A percentile compares a stretch with the other conserved stretches of the same genome.
These are phyloP conservation scores for Megalopta genalis DNA, from an alignment of 1,140 invertebrate species.

Conservation along the genomic window DNA sequence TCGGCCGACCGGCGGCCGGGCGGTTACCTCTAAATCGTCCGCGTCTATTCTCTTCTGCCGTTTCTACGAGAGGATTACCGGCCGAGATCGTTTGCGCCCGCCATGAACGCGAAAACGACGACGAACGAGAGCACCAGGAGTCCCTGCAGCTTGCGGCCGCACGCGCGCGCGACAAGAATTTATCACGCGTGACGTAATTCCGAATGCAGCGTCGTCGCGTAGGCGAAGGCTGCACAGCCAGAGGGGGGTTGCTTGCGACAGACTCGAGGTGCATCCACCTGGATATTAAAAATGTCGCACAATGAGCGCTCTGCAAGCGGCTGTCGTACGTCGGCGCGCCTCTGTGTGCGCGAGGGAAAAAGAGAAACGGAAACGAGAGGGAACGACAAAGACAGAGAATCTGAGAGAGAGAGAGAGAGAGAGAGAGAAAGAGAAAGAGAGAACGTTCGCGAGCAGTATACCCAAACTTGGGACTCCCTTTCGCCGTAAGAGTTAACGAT, in stretches of 20 bases:
- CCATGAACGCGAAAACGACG: slow-evolving; percentile 34
- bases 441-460: background rate
- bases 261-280: slow-evolving; percentile 73
- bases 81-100: slow-evolving; percentile 43
- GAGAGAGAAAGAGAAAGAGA: background rate
- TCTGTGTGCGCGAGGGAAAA: too few species aligned
- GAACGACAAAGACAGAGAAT: too few species aligned
- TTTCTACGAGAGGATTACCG: slow-evolving; percentile 46
- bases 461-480: slow-evolving; percentile 41
- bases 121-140: background rate
- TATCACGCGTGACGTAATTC: slow-evolving; percentile 70
- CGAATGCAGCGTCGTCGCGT: slow-evolving; percentile 52
- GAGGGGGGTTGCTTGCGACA: slow-evolving; percentile 14
- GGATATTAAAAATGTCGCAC: slow-evolving; percentile 76
- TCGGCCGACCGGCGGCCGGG: slow-evolving; percentile 1
- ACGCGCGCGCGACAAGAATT: slow-evolving; percentile 59
- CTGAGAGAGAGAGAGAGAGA: too few species aligned
- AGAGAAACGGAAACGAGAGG: too few species aligned
- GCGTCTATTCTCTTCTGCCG: slow-evolving; percentile 9
- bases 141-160: slow-evolving; percentile 17
- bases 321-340: slow-evolving; percentile 42
- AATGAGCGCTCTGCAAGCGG: slow-evolving; percentile 67
- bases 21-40: slow-evolving; percentile 35
- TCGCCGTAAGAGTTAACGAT: slow-evolving; percentile 69
- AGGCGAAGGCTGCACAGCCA: slow-evolving; percentile 12